Evolutionary conservation across 1,140 invertebrate species (phyloP).

Genomic region (Stegodyphus dumicola): DNA sequence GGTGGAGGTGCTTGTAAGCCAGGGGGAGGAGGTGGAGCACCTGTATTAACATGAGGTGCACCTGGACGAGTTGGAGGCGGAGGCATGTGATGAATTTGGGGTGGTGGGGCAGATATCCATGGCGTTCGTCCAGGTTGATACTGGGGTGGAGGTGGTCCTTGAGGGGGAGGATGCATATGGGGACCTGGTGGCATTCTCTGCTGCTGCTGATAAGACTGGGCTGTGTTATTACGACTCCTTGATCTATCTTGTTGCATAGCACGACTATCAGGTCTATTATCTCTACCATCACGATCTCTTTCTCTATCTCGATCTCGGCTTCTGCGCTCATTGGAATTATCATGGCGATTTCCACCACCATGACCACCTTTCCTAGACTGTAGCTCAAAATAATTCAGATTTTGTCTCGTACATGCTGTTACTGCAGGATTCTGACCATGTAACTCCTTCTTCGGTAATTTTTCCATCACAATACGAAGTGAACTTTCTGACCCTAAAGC

Average conservation of each 20-base stretch:
- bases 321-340: constrained; percentile 45
- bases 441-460: constrained; percentile 91
- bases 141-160: constrained; percentile 69
- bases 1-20: constrained; percentile 70
- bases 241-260: constrained; percentile 37
- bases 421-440: constrained; percentile 95
- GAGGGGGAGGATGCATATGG: constrained; percentile 54
- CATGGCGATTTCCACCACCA: constrained; percentile 60
- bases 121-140: constrained; percentile 73
- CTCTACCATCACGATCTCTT: constrained; percentile 45
- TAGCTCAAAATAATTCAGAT: constrained; percentile 76
- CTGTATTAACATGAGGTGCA: constrained; percentile 71
- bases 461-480: constrained; percentile 88
- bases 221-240: constrained; percentile 12
- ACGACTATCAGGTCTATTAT: constrained; percentile 19
- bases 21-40: constrained; percentile 72
- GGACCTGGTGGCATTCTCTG: constrained; percentile 27
- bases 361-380: constrained; percentile 67
- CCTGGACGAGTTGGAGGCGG: constrained; percentile 68
- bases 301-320: constrained; percentile 57
- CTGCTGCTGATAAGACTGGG: constrained; percentile 30
- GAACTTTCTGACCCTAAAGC: constrained; percentile 92
- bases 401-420: constrained; percentile 94
- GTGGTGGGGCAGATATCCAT: constrained; percentile 72
- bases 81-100: constrained; percentile 63